Base-by-base conservation (phyloP, 2,888 invertebrate species). In the Choreutis nemorana region DNA sequence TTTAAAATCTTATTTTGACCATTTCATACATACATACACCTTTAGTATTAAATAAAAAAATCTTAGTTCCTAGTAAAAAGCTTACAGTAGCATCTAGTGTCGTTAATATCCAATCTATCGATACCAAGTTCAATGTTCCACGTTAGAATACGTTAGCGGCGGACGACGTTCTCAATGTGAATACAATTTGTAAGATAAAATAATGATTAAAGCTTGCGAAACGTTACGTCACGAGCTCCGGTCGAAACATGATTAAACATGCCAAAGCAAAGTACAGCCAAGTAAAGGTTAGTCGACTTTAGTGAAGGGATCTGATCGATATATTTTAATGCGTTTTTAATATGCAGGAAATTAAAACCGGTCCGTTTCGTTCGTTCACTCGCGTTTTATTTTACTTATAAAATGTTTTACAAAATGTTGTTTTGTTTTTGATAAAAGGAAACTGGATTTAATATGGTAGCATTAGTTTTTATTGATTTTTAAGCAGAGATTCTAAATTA, bases 141-240 rank as follows among this genome's bases (percentile, higher is more conserved):
- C n/a, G n/a, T n/a, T n/a, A n/a, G n/a, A n/a, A n/a, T n/a, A n/a
- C n/a, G n/a, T n/a, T 51, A 60, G 57, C 57, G 60, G 62, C 57
- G 53, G 55, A 50, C 52, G 45, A 43, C 45, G 40, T 50, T 41
- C 49, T 45, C 55, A 53, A 57, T 66, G 57, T 64, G 67, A 67
- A 70, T 63, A 75, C 75, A 73, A 75, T 75, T 77, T 75, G 75
- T 72, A 64, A 67, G 75, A 75, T 73, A 75, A 75, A 73, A 72
- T 75, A 75, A 73, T 72, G 71, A 71, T 71, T 65, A n/a, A 63
- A 56, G 62, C 52, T 77, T 77, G 70, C 70, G 68, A 75, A 78
- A 78, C 58, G 55, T 71, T 72, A 67, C 73, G 67, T 75, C 77
- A 78, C 77, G 75, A 75, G 50, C 61, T 50, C 42, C 55, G 62